Evolutionary conservation across 2,113 vertebrate species (phyloP), one percentile per base, ranked within the genome.

Genomic region (Aldabrachelys gigantea): DNA sequence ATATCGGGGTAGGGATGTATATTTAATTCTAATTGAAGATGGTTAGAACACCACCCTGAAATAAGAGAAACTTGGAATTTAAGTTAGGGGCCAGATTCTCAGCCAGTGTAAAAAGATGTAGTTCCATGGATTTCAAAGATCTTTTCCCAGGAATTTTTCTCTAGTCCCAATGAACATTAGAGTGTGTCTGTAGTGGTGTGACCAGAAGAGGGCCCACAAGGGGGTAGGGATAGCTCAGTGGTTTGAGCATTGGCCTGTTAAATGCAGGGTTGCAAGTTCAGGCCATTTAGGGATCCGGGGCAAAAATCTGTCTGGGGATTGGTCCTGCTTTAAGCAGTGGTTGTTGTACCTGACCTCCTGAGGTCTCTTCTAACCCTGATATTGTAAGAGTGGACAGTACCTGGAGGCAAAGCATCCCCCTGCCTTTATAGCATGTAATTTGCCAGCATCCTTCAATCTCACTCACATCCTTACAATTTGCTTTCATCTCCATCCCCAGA

Each of bases 81-180:
- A 75, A 35, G 57, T 31, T 11, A 27, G 54, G 21, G 53, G 4
- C 75, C 1, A 2, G n/a, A 62, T 14, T 80, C 41, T 17, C 25
- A 22, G 2, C 80, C 35, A 16, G 2, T 47, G 4, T 24, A 17
- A 92, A 78, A 4, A 0, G 0, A 38, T 22, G 47, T 7, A 38
- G 4, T 53, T 4, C 14, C 56, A 9, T 12, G 16, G 35, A 38
- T 10, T 75, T 25, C 75, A 76, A 47, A 76, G 41, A 44, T 44
- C 22, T 47, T 78, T 5, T n/a, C n/a, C 65, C 35, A 19, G 65
- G 35, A 69, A 21, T 69, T 69, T 69, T 69, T 69, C 17, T 69
- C 35, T 47, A 14, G 24, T 27, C 22, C 24, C 24, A 76, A 4
- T 12, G 24, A 76, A 25, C 11, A 76, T 41, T 44, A n/a, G 11